These are phyloP conservation scores for Rugalucina vietnamica DNA, from an alignment of 2,888 invertebrate genomes.

Conservation along the genomic window DNA sequence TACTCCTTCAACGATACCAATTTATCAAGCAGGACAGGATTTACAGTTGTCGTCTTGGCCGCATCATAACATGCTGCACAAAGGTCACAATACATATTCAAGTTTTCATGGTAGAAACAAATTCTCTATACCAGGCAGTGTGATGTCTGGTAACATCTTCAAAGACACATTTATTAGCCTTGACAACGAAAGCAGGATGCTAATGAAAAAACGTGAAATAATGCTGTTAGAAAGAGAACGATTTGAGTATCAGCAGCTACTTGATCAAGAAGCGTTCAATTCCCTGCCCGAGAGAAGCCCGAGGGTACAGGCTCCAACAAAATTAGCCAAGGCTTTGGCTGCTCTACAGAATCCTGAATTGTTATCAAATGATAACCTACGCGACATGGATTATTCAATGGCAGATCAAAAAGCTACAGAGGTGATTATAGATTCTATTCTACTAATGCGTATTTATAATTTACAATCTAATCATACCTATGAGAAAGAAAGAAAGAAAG, in stretches of 20 bases:
- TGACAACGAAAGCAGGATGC: not conserved
- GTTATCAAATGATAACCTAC: not conserved
- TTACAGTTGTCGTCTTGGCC: not conserved
- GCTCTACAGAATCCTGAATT: not conserved
- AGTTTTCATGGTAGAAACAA: not conserved
- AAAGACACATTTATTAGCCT: not conserved
- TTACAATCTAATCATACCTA: too few species aligned
- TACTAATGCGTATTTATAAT: too few species aligned
- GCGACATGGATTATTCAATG: not conserved
- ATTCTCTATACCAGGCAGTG: not conserved
- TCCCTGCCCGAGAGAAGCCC: not conserved
- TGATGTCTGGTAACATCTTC: not conserved
- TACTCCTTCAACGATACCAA: not conserved
- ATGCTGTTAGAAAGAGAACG: conserved; percentile 41
- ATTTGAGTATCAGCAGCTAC: conserved; percentile 19
- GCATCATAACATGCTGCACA: not conserved
- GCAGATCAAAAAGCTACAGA: not conserved
- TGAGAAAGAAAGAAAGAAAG: too few species aligned
- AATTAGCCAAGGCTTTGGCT: not conserved
- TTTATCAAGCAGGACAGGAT: not conserved
- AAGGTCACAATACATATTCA: not conserved
- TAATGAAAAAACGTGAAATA: conserved; percentile 32
- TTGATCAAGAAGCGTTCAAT: not conserved
- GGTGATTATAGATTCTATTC: too few species aligned
- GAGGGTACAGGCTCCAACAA: not conserved